Base-by-base conservation (phyloP, 2,797 vertebrate genomes). In the Chloroceryle inda region DNA sequence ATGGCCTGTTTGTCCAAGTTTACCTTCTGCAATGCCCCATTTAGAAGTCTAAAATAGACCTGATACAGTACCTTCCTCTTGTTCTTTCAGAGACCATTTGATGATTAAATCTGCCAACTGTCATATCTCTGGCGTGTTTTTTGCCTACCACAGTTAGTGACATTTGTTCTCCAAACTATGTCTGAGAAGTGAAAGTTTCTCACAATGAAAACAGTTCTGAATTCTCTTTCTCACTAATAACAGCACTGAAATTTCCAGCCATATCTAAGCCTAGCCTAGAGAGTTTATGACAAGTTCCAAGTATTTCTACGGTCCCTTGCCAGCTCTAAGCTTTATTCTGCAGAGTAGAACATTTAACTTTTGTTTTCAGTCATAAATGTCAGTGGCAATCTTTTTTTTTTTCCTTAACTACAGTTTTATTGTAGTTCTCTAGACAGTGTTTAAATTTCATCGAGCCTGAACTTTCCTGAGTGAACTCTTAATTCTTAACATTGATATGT, bases 91-190 rank as follows among this genome's bases (percentile, higher is more conserved):
- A 63, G 59, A n/a, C 83, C 92, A 92, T 94, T 92, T 95, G 88
- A 93, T 76, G 55, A 90, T 55, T 81, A 73, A 92, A 89, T 91
- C 80, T 74, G 71, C 92, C 89, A 66, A 59, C 92, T 97, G 93
- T 96, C n/a, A 8, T 49, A 71, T 69, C 82, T 84, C 71, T 4
- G 2, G 64, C 22, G 11, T 37, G 50, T 19, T 44, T 95, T 93
- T 59, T 58, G 67, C 88, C 94, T 94, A 94, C 90, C 77, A 90
- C 93, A 87, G 92, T 90, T 94, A 94, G 74, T 13, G 8, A 71
- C 92, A 95, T 95, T 95, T 96, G 80, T 85, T 89, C 80, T 93
- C 45, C 77, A 87, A 92, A 76, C 77, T 49, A 13, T 35, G 63
- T 63, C 84, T 81, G 27, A 76, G 88, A 88, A 79, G 26, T 29